A percentile compares a stretch with the other conserved stretches of the same genome.
Evolutionary conservation across 2,797 vertebrate genomes (phyloP).

Genomic region (Clarias platycephalus): DNA sequence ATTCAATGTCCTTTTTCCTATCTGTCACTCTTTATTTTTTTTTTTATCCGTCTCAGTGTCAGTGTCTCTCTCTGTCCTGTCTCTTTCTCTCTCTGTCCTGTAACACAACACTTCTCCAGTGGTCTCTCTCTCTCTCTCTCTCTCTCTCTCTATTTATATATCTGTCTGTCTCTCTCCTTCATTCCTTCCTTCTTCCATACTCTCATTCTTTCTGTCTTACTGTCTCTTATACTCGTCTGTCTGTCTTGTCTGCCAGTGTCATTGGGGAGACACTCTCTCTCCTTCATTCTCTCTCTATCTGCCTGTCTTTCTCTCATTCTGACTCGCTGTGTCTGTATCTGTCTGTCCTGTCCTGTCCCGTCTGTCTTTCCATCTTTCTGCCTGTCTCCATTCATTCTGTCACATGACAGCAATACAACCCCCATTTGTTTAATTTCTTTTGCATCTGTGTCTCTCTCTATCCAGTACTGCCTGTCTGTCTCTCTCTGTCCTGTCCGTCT

Average conservation of each 20-base stretch:
- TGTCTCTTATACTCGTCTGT: too few species aligned
- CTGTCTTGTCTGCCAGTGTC: too few species aligned
- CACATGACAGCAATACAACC: too few species aligned
- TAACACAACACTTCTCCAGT: too few species aligned
- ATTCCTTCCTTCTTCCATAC: not conserved
- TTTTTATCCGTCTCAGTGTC: too few species aligned
- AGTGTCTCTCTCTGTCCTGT: not conserved
- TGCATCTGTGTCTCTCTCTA: too few species aligned
- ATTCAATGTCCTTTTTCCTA: not conserved
- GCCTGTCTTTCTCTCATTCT: too few species aligned
- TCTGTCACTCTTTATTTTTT: too few species aligned
- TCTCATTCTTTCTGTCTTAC: not conserved
- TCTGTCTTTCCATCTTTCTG: not conserved
- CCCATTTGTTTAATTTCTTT: too few species aligned
- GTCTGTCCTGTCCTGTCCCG: too few species aligned
- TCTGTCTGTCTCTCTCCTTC: not conserved
- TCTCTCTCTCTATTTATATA: not conserved
- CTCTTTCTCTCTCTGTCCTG: not conserved
- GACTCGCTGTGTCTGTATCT: too few species aligned
- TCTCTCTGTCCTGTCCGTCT: not conserved
- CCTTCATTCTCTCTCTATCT: constrained; percentile 43
- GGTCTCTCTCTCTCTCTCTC: not conserved
- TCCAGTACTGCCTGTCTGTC: not conserved
- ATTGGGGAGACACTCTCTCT: too few species aligned
- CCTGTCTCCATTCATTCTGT: not conserved